Conservation (phyloP, 2,888 invertebrate genomes). For the Lycocerus yunnanus region DNA sequence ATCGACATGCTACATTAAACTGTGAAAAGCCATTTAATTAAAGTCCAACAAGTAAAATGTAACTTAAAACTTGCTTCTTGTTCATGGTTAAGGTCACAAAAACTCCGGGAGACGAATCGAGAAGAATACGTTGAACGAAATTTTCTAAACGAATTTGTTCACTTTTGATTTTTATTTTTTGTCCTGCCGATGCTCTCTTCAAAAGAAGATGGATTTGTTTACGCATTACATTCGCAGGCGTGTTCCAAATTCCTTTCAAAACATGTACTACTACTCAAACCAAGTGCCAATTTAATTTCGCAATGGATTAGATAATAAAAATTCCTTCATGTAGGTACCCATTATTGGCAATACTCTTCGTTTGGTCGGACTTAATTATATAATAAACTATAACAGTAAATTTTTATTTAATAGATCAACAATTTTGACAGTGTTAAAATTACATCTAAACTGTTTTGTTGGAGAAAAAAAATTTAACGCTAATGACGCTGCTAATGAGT, state of each 20-base stretch:
- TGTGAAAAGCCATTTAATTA: slow-evolving; percentile 11
- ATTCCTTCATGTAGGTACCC: background rate
- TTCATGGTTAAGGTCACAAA: slow-evolving; percentile 16
- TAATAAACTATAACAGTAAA: slow-evolving; percentile 3
- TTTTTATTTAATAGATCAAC: background rate
- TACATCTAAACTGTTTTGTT: background rate
- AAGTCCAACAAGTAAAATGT: slow-evolving; percentile 5
- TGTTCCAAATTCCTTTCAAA: background rate
- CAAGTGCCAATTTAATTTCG: background rate
- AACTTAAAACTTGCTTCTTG: slow-evolving; percentile 9
- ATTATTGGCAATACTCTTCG: background rate
- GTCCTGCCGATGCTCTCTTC: background rate
- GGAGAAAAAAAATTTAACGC: background rate
- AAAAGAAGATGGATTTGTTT: background rate
- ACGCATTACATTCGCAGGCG: background rate
- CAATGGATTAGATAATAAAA: background rate
- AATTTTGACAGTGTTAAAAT: background rate
- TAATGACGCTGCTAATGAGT: background rate
- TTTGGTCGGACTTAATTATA: background rate
- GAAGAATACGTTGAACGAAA: background rate
- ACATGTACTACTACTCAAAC: background rate
- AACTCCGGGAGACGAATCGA: background rate
- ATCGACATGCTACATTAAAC: slow-evolving; percentile 12
- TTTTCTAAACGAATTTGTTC: background rate
- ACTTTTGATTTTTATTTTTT: background rate